phyloP scores from a whole-genome alignment of 2,113 vertebrate genomes.

The Micronycteris hirsuta region DNA sequence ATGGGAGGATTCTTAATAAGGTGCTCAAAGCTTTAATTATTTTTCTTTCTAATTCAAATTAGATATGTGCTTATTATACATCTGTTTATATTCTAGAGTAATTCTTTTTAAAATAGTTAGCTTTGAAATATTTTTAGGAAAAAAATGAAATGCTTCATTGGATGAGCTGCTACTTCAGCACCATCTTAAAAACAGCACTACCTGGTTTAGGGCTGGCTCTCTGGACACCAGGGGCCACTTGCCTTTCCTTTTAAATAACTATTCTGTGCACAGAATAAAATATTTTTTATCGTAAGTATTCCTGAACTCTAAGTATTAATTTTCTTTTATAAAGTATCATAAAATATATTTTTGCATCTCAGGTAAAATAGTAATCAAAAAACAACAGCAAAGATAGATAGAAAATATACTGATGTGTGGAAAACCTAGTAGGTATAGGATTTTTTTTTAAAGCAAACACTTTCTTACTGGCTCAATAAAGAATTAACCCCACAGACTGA shows the following conservation, averaged over 20 bases:
- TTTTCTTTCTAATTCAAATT: constrained; percentile 44
- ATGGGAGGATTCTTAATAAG: constrained; percentile 30
- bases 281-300: no score
- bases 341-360: neutral
- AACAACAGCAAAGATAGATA: neutral
- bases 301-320: constrained; percentile 13
- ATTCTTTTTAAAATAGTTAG: constrained; percentile 49
- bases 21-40: constrained; percentile 44
- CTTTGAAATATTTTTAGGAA: constrained; percentile 42
- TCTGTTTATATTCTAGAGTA: constrained; percentile 45
- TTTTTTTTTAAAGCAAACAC: neutral
- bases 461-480: neutral
- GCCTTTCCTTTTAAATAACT: constrained; percentile 34
- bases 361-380: constrained; percentile 34
- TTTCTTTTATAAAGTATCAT: constrained; percentile 26
- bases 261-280: neutral
- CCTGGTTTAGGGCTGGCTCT: neutral
- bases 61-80: constrained; percentile 16
- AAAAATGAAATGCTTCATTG: neutral
- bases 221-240: constrained; percentile 23
- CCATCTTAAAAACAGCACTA: neutral
- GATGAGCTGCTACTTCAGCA: constrained; percentile 12
- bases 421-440: constrained; percentile 43
- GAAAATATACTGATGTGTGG: neutral
- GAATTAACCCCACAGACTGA: neutral